Evolutionary conservation across 2,888 invertebrate species (phyloP).

Genomic region (Tolmerus cingulatus): DNA sequence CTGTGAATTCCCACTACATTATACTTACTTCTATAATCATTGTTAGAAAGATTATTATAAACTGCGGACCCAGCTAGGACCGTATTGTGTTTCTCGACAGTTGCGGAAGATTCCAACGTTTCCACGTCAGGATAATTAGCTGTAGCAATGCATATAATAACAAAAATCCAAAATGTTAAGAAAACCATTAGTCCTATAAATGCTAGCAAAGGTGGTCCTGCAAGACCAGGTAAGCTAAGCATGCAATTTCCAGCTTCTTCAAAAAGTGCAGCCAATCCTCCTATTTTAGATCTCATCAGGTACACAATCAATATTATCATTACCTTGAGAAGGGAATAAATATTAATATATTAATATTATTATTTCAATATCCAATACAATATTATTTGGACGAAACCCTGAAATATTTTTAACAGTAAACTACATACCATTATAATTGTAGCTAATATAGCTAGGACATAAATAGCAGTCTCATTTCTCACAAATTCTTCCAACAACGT

Average conservation of each 20-base stretch:
- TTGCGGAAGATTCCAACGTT: slow-evolving; percentile 55
- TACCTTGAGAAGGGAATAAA: slow-evolving; percentile 65
- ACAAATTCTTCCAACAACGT: slow-evolving; percentile 77
- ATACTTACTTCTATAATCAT: slow-evolving; percentile 56
- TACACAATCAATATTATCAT: slow-evolving; percentile 77
- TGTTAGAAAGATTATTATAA: slow-evolving; percentile 53
- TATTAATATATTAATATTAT: neutral
- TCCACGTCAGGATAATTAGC: slow-evolving; percentile 76
- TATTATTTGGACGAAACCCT: neutral
- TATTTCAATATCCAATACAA: neutral
- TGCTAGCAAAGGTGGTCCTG: slow-evolving; percentile 85
- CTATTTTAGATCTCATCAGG: slow-evolving; percentile 80
- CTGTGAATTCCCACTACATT: neutral
- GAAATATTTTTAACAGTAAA: neutral
- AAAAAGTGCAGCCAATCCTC: slow-evolving; percentile 84
- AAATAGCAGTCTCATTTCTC: slow-evolving; percentile 85
- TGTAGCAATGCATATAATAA: slow-evolving; percentile 82
- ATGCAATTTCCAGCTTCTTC: slow-evolving; percentile 90
- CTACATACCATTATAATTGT: slow-evolving; percentile 80
- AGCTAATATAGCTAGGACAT: slow-evolving; percentile 84
- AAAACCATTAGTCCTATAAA: slow-evolving; percentile 80
- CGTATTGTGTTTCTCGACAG: slow-evolving; percentile 44
- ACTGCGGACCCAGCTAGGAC: slow-evolving; percentile 51
- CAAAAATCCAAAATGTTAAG: slow-evolving; percentile 85
- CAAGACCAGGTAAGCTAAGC: slow-evolving; percentile 81